Evolutionary conservation across 2,113 vertebrate species (phyloP), one percentile per base, ranked within the genome.

Genomic region (Antechinus flavipes): DNA sequence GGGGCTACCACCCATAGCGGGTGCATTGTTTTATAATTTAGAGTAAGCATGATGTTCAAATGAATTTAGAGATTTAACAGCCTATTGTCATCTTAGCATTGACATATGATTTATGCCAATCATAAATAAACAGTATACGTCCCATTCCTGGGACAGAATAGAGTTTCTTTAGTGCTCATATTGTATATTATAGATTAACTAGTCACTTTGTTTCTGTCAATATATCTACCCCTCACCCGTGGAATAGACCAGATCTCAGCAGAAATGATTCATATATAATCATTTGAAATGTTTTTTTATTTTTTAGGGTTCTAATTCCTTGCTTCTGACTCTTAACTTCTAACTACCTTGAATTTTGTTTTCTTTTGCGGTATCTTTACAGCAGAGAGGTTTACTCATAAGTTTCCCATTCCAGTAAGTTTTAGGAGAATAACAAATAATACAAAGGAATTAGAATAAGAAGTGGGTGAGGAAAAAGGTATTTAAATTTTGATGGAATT

Each of bases 391-490:
- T 56, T 92, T 93, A 84, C 27, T 93, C 55, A 92, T 22, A 2
- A 91, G 3, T 27, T 2, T 42, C 3, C 3, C 16, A 76, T 76
- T 19, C 35, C 16, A 14, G n/a, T 76, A 76, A n/a, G 16, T 76
- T 76, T 76, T 76, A n/a, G 10, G 16, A 19, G 61, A 5, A 14
- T 76, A 76, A 76, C n/a, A 35, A 76, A 4, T 19, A 76, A 76
- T 35, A n/a, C 3, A 61, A 27, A 9, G 58, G 58, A 61, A 76
- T 30, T 76, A 76, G 35, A 3, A 3, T n/a, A n/a, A 93, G 58
- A 54, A 95, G 23, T 91, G 46, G 56, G 93, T 95, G 54, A 95
- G 92, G 93, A 96, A 30, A 93, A 24, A 93, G 25, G 54, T 89
- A 8, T 97, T 23, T 93, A 35, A 19, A 46, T 93, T 92, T 96